Conservation (phyloP, 2,113 vertebrate species). For the Oceanites oceanicus region DNA sequence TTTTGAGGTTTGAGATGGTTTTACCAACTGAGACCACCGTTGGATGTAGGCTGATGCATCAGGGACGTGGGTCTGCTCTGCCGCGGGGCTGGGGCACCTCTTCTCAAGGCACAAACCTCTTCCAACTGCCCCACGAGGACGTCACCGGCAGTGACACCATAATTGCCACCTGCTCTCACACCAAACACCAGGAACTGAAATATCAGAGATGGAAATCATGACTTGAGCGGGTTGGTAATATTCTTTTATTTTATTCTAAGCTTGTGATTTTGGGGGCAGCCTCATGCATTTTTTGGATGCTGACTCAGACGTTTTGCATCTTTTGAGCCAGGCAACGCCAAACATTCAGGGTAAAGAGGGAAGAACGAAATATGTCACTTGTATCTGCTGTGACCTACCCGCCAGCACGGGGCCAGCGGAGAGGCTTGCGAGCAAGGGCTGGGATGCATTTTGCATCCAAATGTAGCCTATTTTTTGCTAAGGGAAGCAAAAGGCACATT, state of each 20-base stretch:
- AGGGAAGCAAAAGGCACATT: not conserved
- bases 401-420: rapidly evolving
- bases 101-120: not conserved
- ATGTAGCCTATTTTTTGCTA: not conserved
- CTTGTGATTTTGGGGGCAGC: not conserved
- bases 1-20: not conserved
- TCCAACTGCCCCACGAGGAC: not conserved
- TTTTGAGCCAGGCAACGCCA: not conserved
- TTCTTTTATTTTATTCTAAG: not conserved
- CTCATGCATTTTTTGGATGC: not conserved
- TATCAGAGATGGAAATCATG: not conserved
- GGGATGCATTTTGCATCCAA: not conserved
- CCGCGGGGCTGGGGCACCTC: rapidly evolving
- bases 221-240: not conserved
- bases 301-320: not conserved
- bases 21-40: not conserved
- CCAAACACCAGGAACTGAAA: rapidly evolving
- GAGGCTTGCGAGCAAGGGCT: not conserved
- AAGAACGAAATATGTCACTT: not conserved
- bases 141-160: not conserved
- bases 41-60: not conserved
- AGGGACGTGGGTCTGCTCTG: rapidly evolving
- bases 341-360: not conserved
- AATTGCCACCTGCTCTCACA: not conserved
- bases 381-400: not conserved